These are phyloP conservation scores for Drosophila watanabei DNA, from an alignment of 1,140 invertebrate genomes.

Conservation along the genomic window DNA sequence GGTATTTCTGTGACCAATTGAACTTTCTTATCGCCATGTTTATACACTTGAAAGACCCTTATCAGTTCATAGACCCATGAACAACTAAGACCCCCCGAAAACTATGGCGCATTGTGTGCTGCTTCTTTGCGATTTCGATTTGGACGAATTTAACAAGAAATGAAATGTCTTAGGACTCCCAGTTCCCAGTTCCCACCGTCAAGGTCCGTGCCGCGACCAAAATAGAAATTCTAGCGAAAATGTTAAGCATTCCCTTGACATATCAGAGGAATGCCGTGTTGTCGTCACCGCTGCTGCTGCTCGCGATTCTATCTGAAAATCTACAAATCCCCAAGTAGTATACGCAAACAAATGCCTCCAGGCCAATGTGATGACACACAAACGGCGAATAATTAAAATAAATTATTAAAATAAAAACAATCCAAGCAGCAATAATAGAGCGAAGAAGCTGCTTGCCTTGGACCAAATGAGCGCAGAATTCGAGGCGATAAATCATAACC, in stretches of 20 bases:
- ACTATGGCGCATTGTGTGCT: not conserved
- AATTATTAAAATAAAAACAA: too few relatives aligned
- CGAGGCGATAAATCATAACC: constrained; percentile 65
- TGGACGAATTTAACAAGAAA: constrained; percentile 20
- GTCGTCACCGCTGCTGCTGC: constrained; percentile 34
- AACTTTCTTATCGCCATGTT: constrained; percentile 12
- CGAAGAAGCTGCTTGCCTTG: constrained; percentile 65
- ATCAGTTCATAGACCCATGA: constrained; percentile 34
- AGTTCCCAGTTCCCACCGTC: constrained; percentile 9
- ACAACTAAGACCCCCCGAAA: not conserved
- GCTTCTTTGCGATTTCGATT: not conserved
- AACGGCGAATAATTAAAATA: constrained; percentile 22
- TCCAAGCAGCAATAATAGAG: not conserved
- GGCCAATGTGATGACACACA: constrained; percentile 51
- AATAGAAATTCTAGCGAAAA: constrained; percentile 78
- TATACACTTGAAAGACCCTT: constrained; percentile 8
- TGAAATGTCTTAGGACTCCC: constrained; percentile 2
- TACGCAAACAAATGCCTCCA: constrained; percentile 52
- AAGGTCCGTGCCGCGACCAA: constrained; percentile 37
- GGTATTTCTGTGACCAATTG: constrained; percentile 5
- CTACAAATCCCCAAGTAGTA: constrained; percentile 49
- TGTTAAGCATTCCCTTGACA: constrained; percentile 76
- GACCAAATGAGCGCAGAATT: constrained; percentile 48
- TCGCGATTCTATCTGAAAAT: constrained; percentile 2
- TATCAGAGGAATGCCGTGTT: constrained; percentile 67